These are phyloP conservation scores for Holocentrus rufus DNA, from an alignment of 2,797 vertebrate genomes.

Conservation along the genomic window DNA sequence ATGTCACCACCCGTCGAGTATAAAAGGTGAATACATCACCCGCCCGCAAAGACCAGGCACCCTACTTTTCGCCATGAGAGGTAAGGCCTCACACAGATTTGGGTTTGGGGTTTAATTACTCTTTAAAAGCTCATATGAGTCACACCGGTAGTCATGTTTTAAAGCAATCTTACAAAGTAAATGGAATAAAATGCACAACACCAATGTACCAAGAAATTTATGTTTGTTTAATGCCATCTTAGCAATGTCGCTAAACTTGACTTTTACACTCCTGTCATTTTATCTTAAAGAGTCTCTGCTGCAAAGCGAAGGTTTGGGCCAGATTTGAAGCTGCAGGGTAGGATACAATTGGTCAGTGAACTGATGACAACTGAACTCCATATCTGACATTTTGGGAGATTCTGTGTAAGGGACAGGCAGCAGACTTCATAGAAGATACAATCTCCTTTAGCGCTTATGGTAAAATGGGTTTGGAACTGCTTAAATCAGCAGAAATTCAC, in stretches of 20 bases:
- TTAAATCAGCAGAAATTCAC: slow-evolving; percentile 60
- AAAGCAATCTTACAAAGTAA: background rate
- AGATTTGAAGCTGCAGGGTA: slow-evolving; percentile 17
- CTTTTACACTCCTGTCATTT: slow-evolving; percentile 14
- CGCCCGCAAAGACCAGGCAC: too few relatives aligned
- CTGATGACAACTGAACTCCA: slow-evolving; percentile 34
- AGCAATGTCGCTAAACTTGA: slow-evolving; percentile 22
- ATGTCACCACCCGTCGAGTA: too few relatives aligned
- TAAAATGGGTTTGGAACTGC: slow-evolving; percentile 48
- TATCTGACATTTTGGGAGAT: slow-evolving; percentile 48
- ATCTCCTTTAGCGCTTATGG: slow-evolving; percentile 34
- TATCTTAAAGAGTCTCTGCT: background rate
- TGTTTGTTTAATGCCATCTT: background rate
- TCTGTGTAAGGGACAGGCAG: slow-evolving; percentile 33
- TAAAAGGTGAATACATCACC: too few relatives aligned
- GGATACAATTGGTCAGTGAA: slow-evolving; percentile 6
- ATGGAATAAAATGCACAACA: background rate
- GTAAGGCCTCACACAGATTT: too few relatives aligned
- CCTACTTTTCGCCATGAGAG: too few relatives aligned
- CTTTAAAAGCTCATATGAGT: background rate
- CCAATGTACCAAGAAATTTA: too few relatives aligned
- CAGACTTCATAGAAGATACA: slow-evolving; percentile 45
- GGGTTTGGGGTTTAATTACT: too few relatives aligned
- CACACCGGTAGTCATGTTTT: background rate
- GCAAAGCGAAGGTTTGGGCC: slow-evolving; percentile 15